A percentile compares a stretch with the other conserved stretches of the same genome.
phyloP scores from a whole-genome alignment of 2,888 invertebrate genomes.

The Brachypalpus laphriformis region DNA sequence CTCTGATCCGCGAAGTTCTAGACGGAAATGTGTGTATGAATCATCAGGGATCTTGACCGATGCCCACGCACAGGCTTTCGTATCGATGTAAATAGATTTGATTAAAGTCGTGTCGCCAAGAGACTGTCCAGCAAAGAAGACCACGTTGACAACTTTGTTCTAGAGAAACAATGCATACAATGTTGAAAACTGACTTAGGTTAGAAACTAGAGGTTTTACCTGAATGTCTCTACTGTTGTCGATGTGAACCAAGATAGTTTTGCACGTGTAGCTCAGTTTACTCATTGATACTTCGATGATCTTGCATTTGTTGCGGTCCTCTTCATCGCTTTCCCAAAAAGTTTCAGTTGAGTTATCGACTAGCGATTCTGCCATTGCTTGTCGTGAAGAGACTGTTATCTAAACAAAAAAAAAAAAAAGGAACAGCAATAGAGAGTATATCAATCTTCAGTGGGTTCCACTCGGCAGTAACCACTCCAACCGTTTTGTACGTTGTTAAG shows the following conservation, averaged over 20 bases:
- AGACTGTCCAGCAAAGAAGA: conserved; percentile 93
- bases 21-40: conserved; percentile 86
- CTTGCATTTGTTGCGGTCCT: conserved; percentile 96
- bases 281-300: conserved; percentile 88
- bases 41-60: conserved; percentile 90
- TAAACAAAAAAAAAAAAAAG: conserved; percentile 78
- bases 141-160: conserved; percentile 94
- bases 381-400: conserved; percentile 95
- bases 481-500: too few species aligned
- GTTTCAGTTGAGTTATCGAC: conserved; percentile 98
- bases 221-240: conserved; percentile 97
- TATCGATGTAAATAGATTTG: conserved; percentile 92
- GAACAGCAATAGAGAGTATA: neutral
- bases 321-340: conserved; percentile 99
- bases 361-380: conserved; percentile 96
- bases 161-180: conserved; percentile 80
- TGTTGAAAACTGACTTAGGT: neutral
- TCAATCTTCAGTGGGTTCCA: too few species aligned
- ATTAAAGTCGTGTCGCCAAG: conserved; percentile 92
- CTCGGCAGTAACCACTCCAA: too few species aligned
- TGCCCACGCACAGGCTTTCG: conserved; percentile 94
- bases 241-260: conserved; percentile 91
- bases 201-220: conserved; percentile 84
- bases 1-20: conserved; percentile 96
- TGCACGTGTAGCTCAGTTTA: conserved; percentile 83